A percentile compares a stretch with the other conserved stretches of the same genome.
Evolutionary conservation across 2,888 invertebrate species (phyloP).

Genomic region (Rotaria magnacalcarata): DNA sequence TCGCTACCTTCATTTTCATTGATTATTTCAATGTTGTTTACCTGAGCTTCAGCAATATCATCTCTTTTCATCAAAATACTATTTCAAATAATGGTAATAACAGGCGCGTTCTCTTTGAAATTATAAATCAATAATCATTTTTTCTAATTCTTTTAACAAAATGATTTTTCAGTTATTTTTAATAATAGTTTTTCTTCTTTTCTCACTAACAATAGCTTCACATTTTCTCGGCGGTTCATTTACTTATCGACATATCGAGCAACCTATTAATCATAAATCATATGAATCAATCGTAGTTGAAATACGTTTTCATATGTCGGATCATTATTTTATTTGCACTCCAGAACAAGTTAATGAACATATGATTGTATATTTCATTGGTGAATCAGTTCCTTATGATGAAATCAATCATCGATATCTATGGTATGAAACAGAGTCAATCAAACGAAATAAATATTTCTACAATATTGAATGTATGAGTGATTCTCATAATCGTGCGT

Average conservation of each 20-base stretch:
- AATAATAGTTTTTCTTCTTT: background rate
- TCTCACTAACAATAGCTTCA: background rate
- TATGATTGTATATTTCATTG: background rate
- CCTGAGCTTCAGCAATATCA: too few species aligned
- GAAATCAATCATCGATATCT: background rate
- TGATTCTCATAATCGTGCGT: background rate
- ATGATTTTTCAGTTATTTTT: background rate
- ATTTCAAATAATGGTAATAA: too few species aligned
- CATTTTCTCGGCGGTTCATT: constrained; percentile 15
- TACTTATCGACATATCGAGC: background rate
- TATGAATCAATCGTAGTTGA: background rate
- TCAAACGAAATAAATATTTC: background rate
- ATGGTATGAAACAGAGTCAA: background rate
- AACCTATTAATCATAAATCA: background rate
- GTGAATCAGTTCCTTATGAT: background rate
- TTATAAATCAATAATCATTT: background rate
- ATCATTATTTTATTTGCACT: background rate
- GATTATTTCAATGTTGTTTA: too few species aligned
- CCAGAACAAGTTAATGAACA: background rate
- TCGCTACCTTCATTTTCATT: too few species aligned
- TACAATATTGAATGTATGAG: background rate
- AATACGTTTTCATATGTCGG: background rate
- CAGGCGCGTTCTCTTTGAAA: background rate
- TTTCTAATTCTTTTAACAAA: background rate
- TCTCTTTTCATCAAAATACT: too few species aligned